These are phyloP conservation scores for Paraplagusia blochii DNA, from an alignment of 2,113 vertebrate genomes.

Conservation along the genomic window DNA sequence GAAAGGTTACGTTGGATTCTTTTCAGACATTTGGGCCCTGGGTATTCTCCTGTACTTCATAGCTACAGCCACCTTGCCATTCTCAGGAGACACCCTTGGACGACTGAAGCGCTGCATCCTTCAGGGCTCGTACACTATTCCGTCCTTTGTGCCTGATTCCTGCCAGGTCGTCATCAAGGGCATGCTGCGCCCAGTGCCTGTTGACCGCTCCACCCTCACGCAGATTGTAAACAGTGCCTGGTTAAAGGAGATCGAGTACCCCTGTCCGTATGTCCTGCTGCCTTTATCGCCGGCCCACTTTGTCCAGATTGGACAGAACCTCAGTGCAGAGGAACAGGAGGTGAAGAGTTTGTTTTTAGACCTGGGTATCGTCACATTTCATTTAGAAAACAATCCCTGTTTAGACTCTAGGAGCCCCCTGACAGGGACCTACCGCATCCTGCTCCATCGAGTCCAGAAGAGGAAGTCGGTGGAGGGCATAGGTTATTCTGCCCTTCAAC, in stretches of 20 bases:
- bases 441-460: slow-evolving; percentile 75
- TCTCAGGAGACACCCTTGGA: slow-evolving; percentile 67
- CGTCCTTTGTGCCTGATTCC: slow-evolving; percentile 56
- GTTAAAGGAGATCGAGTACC: slow-evolving; percentile 69
- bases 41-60: slow-evolving; percentile 79
- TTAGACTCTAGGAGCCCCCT: slow-evolving; percentile 61
- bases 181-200: slow-evolving; percentile 69
- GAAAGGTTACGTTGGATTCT: slow-evolving; percentile 68
- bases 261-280: slow-evolving; percentile 48
- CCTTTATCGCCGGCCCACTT: slow-evolving; percentile 65
- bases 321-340: slow-evolving; percentile 71
- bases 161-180: slow-evolving; percentile 73
- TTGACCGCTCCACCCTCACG: slow-evolving; percentile 61
- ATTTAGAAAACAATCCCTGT: slow-evolving; percentile 72
- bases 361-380: slow-evolving; percentile 60
- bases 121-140: slow-evolving; percentile 73
- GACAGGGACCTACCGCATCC: slow-evolving; percentile 76
- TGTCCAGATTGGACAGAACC: slow-evolving; percentile 22
- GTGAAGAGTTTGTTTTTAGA: slow-evolving; percentile 59
- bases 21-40: slow-evolving; percentile 79
- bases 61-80: slow-evolving; percentile 73
- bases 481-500: slow-evolving; percentile 55
- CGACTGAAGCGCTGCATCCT: slow-evolving; percentile 74
- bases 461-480: slow-evolving; percentile 58
- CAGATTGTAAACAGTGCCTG: slow-evolving; percentile 66